Percentiles rank a stretch among this genome's conserved stretches.
Evolutionary conservation across 2,888 invertebrate genomes (phyloP).

Genomic region (Cremastinae sp.): DNA sequence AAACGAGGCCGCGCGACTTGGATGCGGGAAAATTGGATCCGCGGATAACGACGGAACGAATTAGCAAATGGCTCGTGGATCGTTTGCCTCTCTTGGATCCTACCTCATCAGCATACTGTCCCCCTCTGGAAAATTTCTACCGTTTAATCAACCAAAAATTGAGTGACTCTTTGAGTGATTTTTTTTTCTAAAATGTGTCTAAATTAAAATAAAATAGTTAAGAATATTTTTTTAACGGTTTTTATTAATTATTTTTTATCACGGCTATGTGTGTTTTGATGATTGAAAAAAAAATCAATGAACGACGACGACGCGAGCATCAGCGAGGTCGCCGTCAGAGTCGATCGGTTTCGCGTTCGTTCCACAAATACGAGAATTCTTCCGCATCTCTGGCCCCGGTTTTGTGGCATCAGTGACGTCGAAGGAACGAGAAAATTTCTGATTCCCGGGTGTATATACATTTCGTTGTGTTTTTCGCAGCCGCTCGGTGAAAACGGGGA

Average conservation of each 20-base stretch:
- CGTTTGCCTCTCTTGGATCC: constrained; percentile 55
- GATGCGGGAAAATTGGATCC: constrained; percentile 61
- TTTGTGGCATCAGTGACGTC: constrained; percentile 37
- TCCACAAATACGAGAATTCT: constrained; percentile 52
- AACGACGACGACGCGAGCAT: too few species aligned
- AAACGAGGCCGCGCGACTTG: constrained; percentile 57
- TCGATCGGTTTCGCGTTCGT: constrained; percentile 58
- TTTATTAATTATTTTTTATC: too few species aligned
- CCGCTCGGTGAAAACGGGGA: constrained; percentile 20
- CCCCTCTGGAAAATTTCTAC: constrained; percentile 15
- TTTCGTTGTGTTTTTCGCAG: constrained; percentile 39
- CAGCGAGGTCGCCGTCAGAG: neutral
- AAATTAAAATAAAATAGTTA: too few species aligned
- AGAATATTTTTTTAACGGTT: too few species aligned
- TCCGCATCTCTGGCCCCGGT: constrained; percentile 56
- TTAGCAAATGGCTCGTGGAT: constrained; percentile 62
- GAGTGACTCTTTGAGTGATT: neutral
- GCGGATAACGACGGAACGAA: constrained; percentile 62
- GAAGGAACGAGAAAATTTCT: constrained; percentile 37
- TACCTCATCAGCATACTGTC: constrained; percentile 49
- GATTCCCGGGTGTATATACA: constrained; percentile 30
- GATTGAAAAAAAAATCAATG: too few species aligned
- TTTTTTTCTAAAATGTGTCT: too few species aligned
- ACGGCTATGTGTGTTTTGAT: too few species aligned
- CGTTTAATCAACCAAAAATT: constrained; percentile 37